phyloP scores from a whole-genome alignment of 2,113 vertebrate species.

The Cardinalis cardinalis region DNA sequence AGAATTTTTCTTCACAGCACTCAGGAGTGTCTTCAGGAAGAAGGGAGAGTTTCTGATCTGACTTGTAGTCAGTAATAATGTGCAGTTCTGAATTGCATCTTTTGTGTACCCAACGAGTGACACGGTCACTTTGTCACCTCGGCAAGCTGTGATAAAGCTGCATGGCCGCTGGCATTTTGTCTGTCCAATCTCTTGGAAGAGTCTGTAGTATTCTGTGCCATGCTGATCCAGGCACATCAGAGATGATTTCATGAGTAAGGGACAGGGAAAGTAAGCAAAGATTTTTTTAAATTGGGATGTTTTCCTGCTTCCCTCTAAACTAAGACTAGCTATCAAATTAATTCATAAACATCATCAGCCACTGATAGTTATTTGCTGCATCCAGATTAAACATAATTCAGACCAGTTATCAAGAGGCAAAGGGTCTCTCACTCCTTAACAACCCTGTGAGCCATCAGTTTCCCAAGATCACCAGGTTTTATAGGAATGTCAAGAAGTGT shows the following conservation, averaged over 20 bases:
- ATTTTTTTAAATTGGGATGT: not conserved
- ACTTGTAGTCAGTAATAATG: not conserved
- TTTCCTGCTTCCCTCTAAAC: not conserved
- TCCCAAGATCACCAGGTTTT: not conserved
- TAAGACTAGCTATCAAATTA: not conserved
- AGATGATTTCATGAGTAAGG: not conserved
- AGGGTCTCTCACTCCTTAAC: not conserved
- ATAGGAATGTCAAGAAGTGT: not conserved
- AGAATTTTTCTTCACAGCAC: not conserved
- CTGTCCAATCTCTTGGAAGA: not conserved
- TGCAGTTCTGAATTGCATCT: not conserved
- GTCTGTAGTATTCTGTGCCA: not conserved
- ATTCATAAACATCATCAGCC: not conserved
- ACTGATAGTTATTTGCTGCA: not conserved
- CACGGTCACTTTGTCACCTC: rapidly evolving
- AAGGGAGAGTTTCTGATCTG: not conserved
- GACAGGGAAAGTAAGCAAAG: not conserved
- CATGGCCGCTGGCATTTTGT: not conserved
- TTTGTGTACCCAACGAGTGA: not conserved
- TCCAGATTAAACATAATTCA: slow-evolving; percentile 26
- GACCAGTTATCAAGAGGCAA: not conserved
- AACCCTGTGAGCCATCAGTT: not conserved
- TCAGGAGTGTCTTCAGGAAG: not conserved
- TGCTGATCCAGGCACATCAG: not conserved
- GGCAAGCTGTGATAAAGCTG: not conserved